A percentile compares a stretch with the other conserved stretches of the same genome.
Evolutionary conservation across 2,888 invertebrate genomes (phyloP).

Genomic region (Gymnocheta viridis): DNA sequence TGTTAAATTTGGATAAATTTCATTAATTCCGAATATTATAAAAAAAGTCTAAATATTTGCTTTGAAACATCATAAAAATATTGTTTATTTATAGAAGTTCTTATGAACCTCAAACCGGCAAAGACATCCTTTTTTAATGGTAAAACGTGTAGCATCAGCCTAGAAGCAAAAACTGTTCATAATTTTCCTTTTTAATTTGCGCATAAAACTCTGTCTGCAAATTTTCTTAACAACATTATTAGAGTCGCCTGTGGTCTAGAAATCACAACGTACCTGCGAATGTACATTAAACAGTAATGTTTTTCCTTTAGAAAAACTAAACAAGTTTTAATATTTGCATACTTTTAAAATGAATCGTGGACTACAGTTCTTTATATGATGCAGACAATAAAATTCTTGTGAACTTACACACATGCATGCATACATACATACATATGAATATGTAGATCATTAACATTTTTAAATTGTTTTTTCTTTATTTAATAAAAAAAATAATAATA

Average conservation of each 20-base stretch:
- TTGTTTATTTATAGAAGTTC: no score
- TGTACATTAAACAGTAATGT: background rate
- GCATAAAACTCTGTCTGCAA: background rate
- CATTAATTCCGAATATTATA: no score
- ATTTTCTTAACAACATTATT: background rate
- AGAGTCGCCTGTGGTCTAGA: background rate
- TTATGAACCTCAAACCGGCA: no score
- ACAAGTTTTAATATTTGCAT: conserved; percentile 1
- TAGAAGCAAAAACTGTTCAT: no score
- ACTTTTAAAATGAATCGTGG: background rate
- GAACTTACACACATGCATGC: no score
- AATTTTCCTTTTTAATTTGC: no score
- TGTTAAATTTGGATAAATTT: no score
- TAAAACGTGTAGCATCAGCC: no score
- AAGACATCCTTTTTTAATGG: no score
- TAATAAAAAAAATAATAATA: background rate
- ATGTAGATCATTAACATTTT: conserved; percentile 15
- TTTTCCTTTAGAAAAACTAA: background rate
- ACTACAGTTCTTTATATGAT: background rate
- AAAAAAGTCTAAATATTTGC: no score
- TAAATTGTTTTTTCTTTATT: background rate
- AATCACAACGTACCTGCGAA: background rate
- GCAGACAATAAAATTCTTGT: background rate
- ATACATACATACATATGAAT: no score
- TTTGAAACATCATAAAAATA: no score